A percentile compares a stretch with the other conserved stretches of the same genome.
These are phyloP conservation scores for Sialia sialis DNA, from an alignment of 2,113 vertebrate genomes.

Conservation along the genomic window DNA sequence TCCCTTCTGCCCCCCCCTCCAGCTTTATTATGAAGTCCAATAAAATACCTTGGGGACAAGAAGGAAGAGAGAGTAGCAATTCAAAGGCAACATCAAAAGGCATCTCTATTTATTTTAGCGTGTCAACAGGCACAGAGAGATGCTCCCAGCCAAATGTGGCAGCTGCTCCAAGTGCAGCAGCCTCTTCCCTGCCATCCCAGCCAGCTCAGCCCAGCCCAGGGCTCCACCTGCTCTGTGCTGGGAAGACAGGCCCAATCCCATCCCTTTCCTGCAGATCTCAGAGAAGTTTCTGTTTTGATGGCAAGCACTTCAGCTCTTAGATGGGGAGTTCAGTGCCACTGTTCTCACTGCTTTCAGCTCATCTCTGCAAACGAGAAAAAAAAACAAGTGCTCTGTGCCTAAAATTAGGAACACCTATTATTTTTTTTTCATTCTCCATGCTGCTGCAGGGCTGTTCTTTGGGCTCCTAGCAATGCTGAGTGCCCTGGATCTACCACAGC, in stretches of 20 bases:
- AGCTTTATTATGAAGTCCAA: background rate
- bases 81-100: conserved; percentile 23
- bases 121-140: background rate
- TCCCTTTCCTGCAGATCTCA: background rate
- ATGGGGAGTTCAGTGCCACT: background rate
- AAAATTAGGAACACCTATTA: background rate
- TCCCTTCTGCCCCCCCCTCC: background rate
- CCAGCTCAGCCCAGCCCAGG: background rate
- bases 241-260: background rate
- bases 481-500: background rate
- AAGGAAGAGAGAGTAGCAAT: background rate
- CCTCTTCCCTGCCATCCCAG: background rate
- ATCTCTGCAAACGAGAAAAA: background rate
- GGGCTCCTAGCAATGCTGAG: background rate
- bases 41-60: background rate
- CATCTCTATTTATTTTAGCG: background rate
- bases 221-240: background rate
- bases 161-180: background rate
- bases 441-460: background rate
- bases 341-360: background rate
- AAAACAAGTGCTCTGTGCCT: background rate
- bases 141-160: background rate
- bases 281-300: background rate
- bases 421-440: background rate
- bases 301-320: background rate